Evolutionary conservation across 2,113 vertebrate species (phyloP).

Genomic region (Epinephelus moara): DNA sequence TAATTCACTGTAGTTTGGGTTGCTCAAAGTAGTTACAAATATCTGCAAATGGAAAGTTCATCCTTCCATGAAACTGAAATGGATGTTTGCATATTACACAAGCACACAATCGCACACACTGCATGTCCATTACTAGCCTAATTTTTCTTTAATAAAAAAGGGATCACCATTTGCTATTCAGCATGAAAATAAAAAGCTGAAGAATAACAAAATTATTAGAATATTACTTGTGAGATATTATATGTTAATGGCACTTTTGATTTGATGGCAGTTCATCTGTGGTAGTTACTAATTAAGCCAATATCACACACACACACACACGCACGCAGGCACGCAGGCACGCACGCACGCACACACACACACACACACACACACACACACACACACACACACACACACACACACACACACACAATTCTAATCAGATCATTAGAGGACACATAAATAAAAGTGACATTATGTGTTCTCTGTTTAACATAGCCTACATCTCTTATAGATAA

Average conservation of each 20-base stretch:
- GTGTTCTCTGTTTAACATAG: not conserved
- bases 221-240: not conserved
- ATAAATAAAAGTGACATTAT: not conserved
- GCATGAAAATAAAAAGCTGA: not conserved
- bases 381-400: too few species aligned
- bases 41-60: not conserved
- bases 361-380: too few species aligned
- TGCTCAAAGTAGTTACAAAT: not conserved
- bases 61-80: not conserved
- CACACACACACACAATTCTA: too few species aligned
- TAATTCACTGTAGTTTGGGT: not conserved
- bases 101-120: not conserved
- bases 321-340: too few species aligned
- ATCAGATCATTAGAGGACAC: conserved; percentile 6
- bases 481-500: not conserved
- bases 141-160: conserved; percentile 16
- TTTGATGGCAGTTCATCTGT: not conserved
- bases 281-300: not conserved
- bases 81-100: not conserved
- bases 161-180: not conserved
- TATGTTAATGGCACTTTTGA: not conserved
- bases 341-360: too few species aligned
- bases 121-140: not conserved
- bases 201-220: not conserved
- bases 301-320: too few species aligned